phyloP scores from a whole-genome alignment of 2,888 invertebrate species.

The Drosophila pegasa region DNA sequence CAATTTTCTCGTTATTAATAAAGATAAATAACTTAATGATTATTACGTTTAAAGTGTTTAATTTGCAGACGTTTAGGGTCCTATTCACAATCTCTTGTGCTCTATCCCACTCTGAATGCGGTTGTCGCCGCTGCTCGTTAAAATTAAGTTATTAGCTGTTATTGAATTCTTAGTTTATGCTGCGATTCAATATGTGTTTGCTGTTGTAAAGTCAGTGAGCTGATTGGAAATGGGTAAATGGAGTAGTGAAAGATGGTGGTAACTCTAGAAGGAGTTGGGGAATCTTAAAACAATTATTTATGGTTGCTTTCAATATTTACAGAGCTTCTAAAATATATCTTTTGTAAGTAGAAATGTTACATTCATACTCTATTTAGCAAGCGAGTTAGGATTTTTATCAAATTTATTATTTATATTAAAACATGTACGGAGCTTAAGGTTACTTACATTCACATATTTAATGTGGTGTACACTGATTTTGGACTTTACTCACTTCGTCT shows the following conservation, averaged over 20 bases:
- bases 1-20: constrained; percentile 79
- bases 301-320: no score
- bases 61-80: constrained; percentile 67
- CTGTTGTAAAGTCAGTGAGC: neutral
- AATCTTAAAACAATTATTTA: no score
- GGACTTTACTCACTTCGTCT: no score
- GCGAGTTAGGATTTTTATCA: no score
- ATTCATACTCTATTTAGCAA: no score
- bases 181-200: constrained; percentile 22
- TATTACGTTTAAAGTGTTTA: constrained; percentile 79
- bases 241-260: neutral
- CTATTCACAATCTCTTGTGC: constrained; percentile 46
- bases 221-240: constrained; percentile 6
- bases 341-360: neutral
- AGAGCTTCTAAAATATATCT: neutral
- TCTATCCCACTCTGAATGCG: neutral
- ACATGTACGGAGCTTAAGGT: no score
- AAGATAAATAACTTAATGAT: constrained; percentile 81
- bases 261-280: no score
- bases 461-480: no score
- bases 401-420: no score
- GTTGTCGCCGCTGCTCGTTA: constrained; percentile 28
- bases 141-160: constrained; percentile 59
- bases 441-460: no score
- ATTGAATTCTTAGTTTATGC: constrained; percentile 25